These are phyloP conservation scores for Rhamphomyia laevipes DNA, from an alignment of 2,888 invertebrate genomes.

Conservation along the genomic window DNA sequence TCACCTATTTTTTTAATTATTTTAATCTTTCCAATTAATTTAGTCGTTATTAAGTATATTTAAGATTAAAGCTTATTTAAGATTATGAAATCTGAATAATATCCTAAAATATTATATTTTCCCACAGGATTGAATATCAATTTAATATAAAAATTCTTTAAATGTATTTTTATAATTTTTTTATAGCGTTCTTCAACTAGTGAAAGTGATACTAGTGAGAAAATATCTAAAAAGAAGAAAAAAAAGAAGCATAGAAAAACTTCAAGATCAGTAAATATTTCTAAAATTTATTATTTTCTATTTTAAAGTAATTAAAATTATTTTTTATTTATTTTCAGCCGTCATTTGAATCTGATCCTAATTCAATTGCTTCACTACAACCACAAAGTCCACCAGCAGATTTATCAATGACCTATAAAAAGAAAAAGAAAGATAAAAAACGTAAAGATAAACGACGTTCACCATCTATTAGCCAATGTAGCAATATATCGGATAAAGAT, in stretches of 20 bases:
- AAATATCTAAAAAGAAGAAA: slow-evolving; percentile 33
- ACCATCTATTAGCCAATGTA: slow-evolving; percentile 38
- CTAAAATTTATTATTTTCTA: slow-evolving; percentile 1
- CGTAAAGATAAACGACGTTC: slow-evolving; percentile 38
- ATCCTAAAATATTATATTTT: too few relatives aligned
- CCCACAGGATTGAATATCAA: too few relatives aligned
- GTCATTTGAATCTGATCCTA: slow-evolving; percentile 38
- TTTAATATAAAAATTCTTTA: too few relatives aligned
- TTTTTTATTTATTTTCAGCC: slow-evolving; percentile 26
- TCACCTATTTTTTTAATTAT: too few relatives aligned
- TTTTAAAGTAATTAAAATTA: background rate
- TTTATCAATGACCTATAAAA: slow-evolving; percentile 28
- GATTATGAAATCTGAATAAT: too few relatives aligned
- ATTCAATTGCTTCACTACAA: slow-evolving; percentile 17
- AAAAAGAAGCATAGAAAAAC: slow-evolving; percentile 34
- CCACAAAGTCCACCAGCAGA: slow-evolving; percentile 14
- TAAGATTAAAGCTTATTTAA: background rate
- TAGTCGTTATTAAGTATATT: background rate
- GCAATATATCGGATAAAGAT: slow-evolving; percentile 24
- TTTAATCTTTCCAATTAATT: too few relatives aligned
- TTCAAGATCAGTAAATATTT: slow-evolving; percentile 27
- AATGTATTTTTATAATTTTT: background rate
- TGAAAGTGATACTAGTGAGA: slow-evolving; percentile 34
- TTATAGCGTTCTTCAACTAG: slow-evolving; percentile 31
- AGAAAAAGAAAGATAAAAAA: slow-evolving; percentile 38